These are phyloP conservation scores for Phrynosoma platyrhinos DNA, from an alignment of 2,113 vertebrate genomes.

Conservation along the genomic window DNA sequence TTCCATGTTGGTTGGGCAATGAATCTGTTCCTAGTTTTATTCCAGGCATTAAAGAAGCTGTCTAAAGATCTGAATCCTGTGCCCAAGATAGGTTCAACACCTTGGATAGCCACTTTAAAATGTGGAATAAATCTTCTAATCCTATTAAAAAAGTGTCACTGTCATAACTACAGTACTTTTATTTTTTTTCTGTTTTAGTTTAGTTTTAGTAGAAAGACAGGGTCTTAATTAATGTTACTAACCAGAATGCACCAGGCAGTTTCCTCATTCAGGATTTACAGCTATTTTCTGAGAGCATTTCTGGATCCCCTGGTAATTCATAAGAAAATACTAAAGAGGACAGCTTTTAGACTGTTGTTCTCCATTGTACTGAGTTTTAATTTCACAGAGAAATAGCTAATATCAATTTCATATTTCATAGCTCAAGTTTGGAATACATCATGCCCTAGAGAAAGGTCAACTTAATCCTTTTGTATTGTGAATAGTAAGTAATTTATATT, in stretches of 20 bases:
- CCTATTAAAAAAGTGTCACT: too few species aligned
- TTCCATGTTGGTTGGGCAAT: too few species aligned
- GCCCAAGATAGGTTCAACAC: too few species aligned
- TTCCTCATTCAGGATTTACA: accelerated
- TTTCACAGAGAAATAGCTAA: constrained; percentile 14
- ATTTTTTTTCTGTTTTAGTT: too few species aligned
- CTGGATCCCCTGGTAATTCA: constrained; percentile 29
- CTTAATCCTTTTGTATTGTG: constrained; percentile 41
- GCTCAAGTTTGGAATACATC: constrained; percentile 11
- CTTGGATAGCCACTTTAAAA: too few species aligned
- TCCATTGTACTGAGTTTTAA: constrained; percentile 30
- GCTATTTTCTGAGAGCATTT: not conserved
- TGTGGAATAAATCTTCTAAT: too few species aligned
- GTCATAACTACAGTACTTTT: too few species aligned
- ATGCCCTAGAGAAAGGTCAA: constrained; percentile 47
- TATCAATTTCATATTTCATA: constrained; percentile 39
- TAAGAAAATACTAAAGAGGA: constrained; percentile 23
- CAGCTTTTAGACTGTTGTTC: constrained; percentile 16
- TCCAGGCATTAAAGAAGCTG: too few species aligned
- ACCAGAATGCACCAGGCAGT: not conserved
- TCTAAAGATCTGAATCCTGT: too few species aligned
- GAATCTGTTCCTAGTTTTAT: too few species aligned
- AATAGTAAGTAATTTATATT: constrained; percentile 45
- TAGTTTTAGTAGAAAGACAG: not conserved
- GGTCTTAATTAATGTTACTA: not conserved